Conservation (phyloP, 1,140 invertebrate genomes). For the Sitophilus oryzae region DNA sequence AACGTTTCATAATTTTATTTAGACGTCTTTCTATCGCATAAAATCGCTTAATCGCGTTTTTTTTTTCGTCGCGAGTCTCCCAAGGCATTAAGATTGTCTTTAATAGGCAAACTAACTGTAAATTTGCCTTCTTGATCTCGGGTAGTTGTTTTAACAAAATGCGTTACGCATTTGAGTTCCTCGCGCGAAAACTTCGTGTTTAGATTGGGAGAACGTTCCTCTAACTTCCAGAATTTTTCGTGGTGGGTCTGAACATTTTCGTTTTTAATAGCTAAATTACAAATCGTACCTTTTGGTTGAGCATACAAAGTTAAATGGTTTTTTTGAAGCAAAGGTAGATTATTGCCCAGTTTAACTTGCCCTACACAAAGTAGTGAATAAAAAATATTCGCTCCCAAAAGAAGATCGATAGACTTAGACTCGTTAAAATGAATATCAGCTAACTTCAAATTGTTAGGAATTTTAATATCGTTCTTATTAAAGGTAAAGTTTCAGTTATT, state of each 20-base stretch:
- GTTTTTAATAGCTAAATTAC: too few relatives aligned
- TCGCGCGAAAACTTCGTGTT: background rate
- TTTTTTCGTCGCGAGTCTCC: background rate
- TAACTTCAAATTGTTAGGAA: too few relatives aligned
- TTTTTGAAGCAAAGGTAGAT: too few relatives aligned
- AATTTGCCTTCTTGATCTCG: slow-evolving; percentile 12
- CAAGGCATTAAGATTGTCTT: slow-evolving; percentile 2
- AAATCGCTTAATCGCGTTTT: too few relatives aligned
- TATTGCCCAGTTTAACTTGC: too few relatives aligned
- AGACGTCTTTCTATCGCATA: background rate
- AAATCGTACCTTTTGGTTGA: background rate
- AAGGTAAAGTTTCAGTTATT: slow-evolving; percentile 1
- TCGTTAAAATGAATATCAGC: background rate
- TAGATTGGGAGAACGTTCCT: background rate
- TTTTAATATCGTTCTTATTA: background rate
- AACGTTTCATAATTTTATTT: background rate
- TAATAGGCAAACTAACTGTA: slow-evolving; percentile 23
- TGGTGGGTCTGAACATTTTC: too few relatives aligned
- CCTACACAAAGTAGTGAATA: too few relatives aligned
- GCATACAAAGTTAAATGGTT: background rate
- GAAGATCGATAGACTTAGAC: too few relatives aligned
- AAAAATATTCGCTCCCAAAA: too few relatives aligned
- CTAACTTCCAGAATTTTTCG: slow-evolving; percentile 17
- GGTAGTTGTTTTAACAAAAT: slow-evolving; percentile 4
- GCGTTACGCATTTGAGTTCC: slow-evolving; percentile 15